These are phyloP conservation scores for Centropus bengalensis DNA, from an alignment of 2,113 vertebrate species.

Conservation along the genomic window DNA sequence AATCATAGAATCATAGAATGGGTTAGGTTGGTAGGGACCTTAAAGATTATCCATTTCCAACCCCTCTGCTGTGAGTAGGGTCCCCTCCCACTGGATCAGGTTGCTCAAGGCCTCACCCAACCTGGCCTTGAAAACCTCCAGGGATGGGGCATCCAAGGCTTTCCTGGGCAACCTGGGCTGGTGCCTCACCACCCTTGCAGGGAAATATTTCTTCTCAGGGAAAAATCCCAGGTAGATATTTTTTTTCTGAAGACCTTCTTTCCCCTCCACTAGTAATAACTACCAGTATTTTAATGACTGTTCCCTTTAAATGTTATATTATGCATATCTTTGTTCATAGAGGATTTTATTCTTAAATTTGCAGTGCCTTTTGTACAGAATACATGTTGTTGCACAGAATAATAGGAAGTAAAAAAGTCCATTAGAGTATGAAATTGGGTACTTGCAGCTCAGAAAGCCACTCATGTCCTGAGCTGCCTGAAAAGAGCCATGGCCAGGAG, in stretches of 20 bases:
- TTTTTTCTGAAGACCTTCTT: background rate
- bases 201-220: no score
- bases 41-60: no score
- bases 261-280: no score
- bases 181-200: no score
- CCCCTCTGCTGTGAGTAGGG: no score
- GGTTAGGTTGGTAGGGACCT: no score
- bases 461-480: accelerated
- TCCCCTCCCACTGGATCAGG: no score
- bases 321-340: background rate
- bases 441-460: background rate
- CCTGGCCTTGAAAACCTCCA: no score
- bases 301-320: background rate
- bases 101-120: no score
- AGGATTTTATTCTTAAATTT: no score
- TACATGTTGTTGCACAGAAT: background rate
- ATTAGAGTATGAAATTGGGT: background rate
- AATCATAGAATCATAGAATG: background rate
- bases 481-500: accelerated
- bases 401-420: background rate
- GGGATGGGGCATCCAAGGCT: no score
- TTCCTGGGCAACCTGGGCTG: no score
- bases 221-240: background rate
- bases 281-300: background rate
- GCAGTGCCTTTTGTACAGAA: background rate